Base-by-base conservation (phyloP, 1,140 invertebrate genomes). In the Aphaenogaster ashmeadi region DNA sequence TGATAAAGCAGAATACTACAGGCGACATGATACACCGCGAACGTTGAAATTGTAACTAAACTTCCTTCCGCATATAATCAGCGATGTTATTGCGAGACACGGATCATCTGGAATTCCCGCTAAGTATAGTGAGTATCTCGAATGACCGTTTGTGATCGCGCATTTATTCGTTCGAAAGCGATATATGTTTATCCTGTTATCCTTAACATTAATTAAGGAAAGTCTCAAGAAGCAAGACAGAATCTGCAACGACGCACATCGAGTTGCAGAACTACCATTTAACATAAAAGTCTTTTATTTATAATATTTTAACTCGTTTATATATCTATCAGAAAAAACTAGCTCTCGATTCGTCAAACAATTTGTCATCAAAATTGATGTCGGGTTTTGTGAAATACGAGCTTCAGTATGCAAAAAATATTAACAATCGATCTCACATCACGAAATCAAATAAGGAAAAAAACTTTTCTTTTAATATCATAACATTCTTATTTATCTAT, bases 41-140 rank as follows among this genome's bases (percentile, higher is more conserved):
- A 69, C n/a, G 47, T 15, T 79, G 36, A 71, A 74, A 75, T 74
- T 74, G 27, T 62, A 72, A 60, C 41, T 15, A 75, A 47, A 60
- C 27, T 84, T 84, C 41, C 69, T 62, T 50, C 54, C 27, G 54
- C 41, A 6, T 21, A 72, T 69, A 81, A 81, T 47, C 52, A 74
- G 18, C 4, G 36, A 27, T 18, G 41, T 47, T 80, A 18, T 60
- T 50, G 27, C 50, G 38, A 38, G 15, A 78, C 41, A 36, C 33
- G 56, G 47, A 84, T 84, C 80, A 81, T 81, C 66, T 81, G 54
- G 67, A n/a, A 74, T 60, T 60, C 8, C 41, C 33, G 27, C 47
- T 54, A 27, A 56, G 52, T 15, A 38, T 69, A 52, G 41, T 27
- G 0, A 50, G 7, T 47, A 27, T 84, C n/a, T 60, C 18, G 38